Evolutionary conservation across 2,113 vertebrate genomes (phyloP).

Genomic region (Scophthalmus maximus): DNA sequence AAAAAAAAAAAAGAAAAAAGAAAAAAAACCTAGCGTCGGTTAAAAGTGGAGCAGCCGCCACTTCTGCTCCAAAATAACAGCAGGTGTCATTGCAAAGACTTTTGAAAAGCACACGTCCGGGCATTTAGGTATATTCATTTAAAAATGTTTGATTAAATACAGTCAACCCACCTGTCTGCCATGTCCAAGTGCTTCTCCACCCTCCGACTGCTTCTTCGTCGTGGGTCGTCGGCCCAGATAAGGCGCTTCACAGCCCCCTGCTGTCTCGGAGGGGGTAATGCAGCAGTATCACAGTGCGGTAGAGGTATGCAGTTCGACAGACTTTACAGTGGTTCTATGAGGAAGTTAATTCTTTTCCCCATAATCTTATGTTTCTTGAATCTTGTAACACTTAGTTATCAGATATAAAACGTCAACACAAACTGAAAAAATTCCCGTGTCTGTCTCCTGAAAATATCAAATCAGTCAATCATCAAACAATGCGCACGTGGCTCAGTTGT

Average conservation of each 20-base stretch:
- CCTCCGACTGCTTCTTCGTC: slow-evolving; percentile 46
- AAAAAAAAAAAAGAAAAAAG: background rate
- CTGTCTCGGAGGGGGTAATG: background rate
- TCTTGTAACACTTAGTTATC: no score
- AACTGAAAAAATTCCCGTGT: no score
- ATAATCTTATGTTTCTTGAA: no score
- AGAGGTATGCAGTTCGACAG: no score
- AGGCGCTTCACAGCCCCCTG: background rate
- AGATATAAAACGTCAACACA: no score
- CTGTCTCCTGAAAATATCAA: no score
- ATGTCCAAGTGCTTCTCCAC: slow-evolving; percentile 55
- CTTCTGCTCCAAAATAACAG: background rate
- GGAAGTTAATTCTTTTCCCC: no score
- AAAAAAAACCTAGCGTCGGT: no score
- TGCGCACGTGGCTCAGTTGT: no score
- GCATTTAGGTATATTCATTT: background rate
- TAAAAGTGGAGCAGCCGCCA: background rate
- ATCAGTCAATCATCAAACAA: no score
- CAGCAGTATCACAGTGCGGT: background rate
- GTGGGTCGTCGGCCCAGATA: background rate
- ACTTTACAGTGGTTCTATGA: no score
- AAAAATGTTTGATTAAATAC: background rate
- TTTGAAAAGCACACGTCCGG: rapidly evolving
- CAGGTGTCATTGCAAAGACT: rapidly evolving
- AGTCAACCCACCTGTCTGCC: slow-evolving; percentile 62